A percentile compares a stretch with the other conserved stretches of the same genome.
Conservation (phyloP, 2,113 vertebrate species). For the Amphilophus citrinellus region DNA sequence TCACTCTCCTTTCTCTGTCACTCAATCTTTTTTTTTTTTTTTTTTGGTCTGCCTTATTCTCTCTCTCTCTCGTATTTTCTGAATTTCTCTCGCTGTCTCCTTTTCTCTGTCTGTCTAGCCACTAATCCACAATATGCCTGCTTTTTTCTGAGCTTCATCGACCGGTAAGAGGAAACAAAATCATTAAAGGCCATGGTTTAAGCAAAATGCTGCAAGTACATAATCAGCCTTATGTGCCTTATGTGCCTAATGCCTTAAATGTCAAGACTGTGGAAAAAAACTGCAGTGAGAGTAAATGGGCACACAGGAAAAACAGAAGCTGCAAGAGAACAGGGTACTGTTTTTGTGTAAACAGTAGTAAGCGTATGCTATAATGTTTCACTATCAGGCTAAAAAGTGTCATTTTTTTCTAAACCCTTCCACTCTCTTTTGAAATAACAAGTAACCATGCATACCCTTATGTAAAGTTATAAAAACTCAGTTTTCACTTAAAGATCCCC, state of each 20-base stretch:
- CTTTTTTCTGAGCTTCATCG: slow-evolving; percentile 25
- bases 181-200: slow-evolving; percentile 48
- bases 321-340: background rate
- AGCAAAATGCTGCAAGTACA: slow-evolving; percentile 49
- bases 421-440: background rate
- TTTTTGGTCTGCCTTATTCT: slow-evolving; percentile 72
- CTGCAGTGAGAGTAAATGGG: background rate
- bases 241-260: slow-evolving; percentile 48
- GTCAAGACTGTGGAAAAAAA: slow-evolving; percentile 27
- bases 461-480: background rate
- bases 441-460: background rate
- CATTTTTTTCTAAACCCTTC: background rate
- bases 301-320: background rate
- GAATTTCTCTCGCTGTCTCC: slow-evolving; percentile 23
- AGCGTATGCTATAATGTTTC: background rate
- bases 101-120: slow-evolving; percentile 18
- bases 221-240: slow-evolving; percentile 38
- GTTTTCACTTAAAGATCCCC: background rate
- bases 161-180: slow-evolving; percentile 54
- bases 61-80: slow-evolving; percentile 31
- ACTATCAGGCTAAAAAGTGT: background rate
- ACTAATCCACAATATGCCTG: slow-evolving; percentile 32
- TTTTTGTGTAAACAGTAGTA: background rate
- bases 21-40: slow-evolving; percentile 29
- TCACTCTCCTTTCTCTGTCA: slow-evolving; percentile 48